Conservation (phyloP, 2,888 invertebrate genomes). For the Nipponacmea schrenckii region DNA sequence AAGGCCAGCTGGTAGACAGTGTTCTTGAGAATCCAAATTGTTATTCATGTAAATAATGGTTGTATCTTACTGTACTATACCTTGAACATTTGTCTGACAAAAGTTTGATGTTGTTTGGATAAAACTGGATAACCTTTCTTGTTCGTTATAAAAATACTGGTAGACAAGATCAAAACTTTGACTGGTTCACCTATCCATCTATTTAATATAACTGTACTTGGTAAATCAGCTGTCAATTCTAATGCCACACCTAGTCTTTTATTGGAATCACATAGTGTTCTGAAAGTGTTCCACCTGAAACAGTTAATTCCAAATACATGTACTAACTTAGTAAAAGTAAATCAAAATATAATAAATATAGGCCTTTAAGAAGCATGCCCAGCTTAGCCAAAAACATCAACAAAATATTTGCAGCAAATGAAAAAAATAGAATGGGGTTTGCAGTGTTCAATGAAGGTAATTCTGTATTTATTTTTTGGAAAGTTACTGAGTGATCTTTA, state of each 20-base stretch:
- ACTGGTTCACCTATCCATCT: constrained; percentile 97
- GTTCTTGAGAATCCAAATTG: neutral
- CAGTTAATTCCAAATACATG: neutral
- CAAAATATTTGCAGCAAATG: no score
- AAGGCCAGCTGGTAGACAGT: neutral
- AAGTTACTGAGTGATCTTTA: no score
- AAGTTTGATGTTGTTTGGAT: constrained; percentile 77
- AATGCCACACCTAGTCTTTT: constrained; percentile 78
- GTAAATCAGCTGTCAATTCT: constrained; percentile 84
- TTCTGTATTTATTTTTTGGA: no score
- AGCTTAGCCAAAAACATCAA: no score
- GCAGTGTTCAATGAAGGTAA: no score
- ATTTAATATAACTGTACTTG: constrained; percentile 73
- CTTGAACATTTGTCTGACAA: constrained; percentile 73
- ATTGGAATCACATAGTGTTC: constrained; percentile 69
- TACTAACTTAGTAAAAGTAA: no score
- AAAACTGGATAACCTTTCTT: constrained; percentile 87
- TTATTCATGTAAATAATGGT: neutral
- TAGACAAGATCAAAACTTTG: constrained; percentile 83
- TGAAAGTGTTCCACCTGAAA: constrained; percentile 71
- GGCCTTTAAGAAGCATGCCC: no score
- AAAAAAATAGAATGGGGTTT: no score
- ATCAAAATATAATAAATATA: no score
- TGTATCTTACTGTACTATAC: constrained; percentile 36
- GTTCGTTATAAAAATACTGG: constrained; percentile 86